Evolutionary conservation across 2,797 vertebrate species (phyloP), one percentile per base, ranked within the genome.

Genomic region (Artibeus jamaicensis): DNA sequence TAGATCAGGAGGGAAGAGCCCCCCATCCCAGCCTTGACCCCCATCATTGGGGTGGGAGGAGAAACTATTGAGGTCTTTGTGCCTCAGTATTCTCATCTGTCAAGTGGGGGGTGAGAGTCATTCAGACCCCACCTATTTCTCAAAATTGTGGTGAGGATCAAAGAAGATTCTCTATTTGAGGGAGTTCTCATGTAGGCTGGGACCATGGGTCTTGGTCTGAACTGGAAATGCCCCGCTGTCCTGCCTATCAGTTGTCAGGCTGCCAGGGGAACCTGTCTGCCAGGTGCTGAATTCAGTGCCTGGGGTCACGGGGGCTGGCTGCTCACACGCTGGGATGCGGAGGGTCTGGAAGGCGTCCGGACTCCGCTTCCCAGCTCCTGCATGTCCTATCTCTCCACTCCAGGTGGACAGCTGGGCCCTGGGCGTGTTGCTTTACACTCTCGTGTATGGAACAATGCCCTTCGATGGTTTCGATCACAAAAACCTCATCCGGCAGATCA

Each of bases 381-480:
- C 77, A 42, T 0, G 0, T 79, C 22, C 97, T 89, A n/a, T 98
- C 92, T 98, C 83, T 98, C 79, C 95, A 57, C 97, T 98, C 88
- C 97, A 99, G 99, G 99, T 99, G 98, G 99, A 99, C 98, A 99
- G 99, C 98, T 99, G 99, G 99, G 99, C 99, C 94, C 98, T 99
- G n/a, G 99, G 99, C 53, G 99, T 99, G 94, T 98, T 99, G 98
- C 99, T 99, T 98, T 99, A 99, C 97, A 99, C 99, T 73, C 98
- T 99, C 93, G 99, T 99, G 97, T 99, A 99, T 42, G 99, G 99
- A 98, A 99, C 99, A 0, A 99, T 99, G 99, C 99, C 99, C 39
- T 99, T 99, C 92, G 99, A 99, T 97, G 99, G 99, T 92, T 99
- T 99, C 15, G 99, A 99, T 98, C 99, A 99, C 98, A 99, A 99